Percentiles rank a stretch among this genome's conserved stretches.
phyloP scores from a whole-genome alignment of 2,888 invertebrate species.

The Clivina fossor region DNA sequence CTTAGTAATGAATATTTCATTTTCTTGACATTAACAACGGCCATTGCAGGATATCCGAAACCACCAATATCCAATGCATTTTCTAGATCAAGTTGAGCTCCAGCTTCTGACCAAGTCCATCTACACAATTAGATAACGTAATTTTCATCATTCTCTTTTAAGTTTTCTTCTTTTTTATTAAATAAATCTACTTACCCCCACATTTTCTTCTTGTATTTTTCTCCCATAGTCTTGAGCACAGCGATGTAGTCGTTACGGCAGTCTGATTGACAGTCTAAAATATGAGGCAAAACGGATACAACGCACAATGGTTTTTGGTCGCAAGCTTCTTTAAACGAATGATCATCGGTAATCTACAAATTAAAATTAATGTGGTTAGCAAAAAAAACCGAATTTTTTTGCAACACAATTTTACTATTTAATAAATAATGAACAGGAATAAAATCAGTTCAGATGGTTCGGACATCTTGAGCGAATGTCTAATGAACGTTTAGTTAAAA shows the following conservation, averaged over 20 bases:
- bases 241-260: conserved; percentile 84
- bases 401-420: too few relatives aligned
- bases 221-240: conserved; percentile 72
- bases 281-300: conserved; percentile 88
- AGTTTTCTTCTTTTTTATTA: not conserved
- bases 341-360: conserved; percentile 54
- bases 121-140: conserved; percentile 48
- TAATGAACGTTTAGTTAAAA: too few relatives aligned
- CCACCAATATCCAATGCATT: conserved; percentile 91
- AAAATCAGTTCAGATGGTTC: too few relatives aligned
- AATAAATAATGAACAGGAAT: too few relatives aligned
- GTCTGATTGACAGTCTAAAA: conserved; percentile 90
- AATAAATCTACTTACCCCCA: conserved; percentile 72
- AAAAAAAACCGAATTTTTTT: not conserved
- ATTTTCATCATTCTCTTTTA: conserved; percentile 15
- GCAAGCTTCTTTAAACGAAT: conserved; percentile 73
- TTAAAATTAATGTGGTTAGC: not conserved
- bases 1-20: conserved; percentile 92
- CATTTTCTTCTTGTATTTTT: conserved; percentile 88
- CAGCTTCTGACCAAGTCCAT: conserved; percentile 96
- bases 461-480: too few relatives aligned
- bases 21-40: conserved; percentile 93
- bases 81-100: conserved; percentile 80
- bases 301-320: conserved; percentile 88
- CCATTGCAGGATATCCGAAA: conserved; percentile 99